These are phyloP conservation scores for Danio choprae DNA, from an alignment of 2,797 vertebrate genomes.

Conservation along the genomic window DNA sequence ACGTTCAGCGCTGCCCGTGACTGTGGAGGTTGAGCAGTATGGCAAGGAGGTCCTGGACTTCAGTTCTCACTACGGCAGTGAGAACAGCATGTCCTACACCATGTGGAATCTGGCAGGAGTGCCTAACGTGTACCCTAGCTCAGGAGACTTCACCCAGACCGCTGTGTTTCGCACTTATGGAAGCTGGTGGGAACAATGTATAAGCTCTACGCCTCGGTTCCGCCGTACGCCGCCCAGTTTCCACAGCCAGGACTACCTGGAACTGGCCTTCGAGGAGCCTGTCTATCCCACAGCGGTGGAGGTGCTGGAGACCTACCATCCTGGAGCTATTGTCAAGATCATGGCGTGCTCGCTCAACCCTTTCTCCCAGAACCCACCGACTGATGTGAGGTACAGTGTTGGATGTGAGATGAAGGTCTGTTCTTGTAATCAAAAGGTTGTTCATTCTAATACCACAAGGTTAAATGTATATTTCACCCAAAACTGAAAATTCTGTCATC, in stretches of 20 bases:
- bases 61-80: slow-evolving; percentile 98
- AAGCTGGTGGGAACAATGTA: slow-evolving; percentile 93
- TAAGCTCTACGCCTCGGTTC: slow-evolving; percentile 84
- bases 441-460: neutral
- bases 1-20: slow-evolving; percentile 87
- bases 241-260: slow-evolving; percentile 94
- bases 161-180: slow-evolving; percentile 96
- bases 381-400: slow-evolving; percentile 90
- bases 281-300: slow-evolving; percentile 97
- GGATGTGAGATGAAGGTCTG: neutral
- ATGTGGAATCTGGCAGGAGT: slow-evolving; percentile 98
- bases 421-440: neutral
- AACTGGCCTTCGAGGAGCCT: slow-evolving; percentile 93
- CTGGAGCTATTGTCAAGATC: slow-evolving; percentile 94
- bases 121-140: slow-evolving; percentile 96
- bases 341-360: slow-evolving; percentile 97
- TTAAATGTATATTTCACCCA: neutral
- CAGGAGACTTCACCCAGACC: slow-evolving; percentile 97
- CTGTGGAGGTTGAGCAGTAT: slow-evolving; percentile 91
- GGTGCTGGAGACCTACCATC: slow-evolving; percentile 96
- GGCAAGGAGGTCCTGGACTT: slow-evolving; percentile 98
- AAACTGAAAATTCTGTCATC: too few relatives aligned
- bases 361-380: slow-evolving; percentile 89
- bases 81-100: slow-evolving; percentile 99
- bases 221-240: slow-evolving; percentile 87